phyloP scores from a whole-genome alignment of 2,888 invertebrate genomes.

The Nymphalis polychloros region DNA sequence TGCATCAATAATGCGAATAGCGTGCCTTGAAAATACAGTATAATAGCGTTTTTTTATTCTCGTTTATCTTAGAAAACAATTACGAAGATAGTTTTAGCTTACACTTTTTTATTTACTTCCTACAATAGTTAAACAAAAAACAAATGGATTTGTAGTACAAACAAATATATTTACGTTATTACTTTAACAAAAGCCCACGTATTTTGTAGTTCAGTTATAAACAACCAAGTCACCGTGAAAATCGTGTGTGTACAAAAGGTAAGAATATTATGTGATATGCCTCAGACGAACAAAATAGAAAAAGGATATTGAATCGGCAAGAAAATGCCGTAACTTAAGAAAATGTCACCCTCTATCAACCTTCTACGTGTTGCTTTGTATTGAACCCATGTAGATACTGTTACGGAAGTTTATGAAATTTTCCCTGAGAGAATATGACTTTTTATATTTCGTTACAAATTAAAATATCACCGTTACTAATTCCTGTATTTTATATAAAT shows the following conservation, averaged over 20 bases:
- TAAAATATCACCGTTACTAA: constrained; percentile 25
- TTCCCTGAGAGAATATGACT: constrained; percentile 25
- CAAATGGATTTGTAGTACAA: background rate
- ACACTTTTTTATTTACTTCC: background rate
- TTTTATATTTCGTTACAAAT: constrained; percentile 20
- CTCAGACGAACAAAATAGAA: constrained; percentile 64
- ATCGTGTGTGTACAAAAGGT: constrained; percentile 37
- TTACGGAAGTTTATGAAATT: constrained; percentile 37
- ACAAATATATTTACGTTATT: background rate
- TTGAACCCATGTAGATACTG: constrained; percentile 47
- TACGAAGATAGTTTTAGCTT: background rate
- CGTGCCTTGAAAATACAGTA: background rate
- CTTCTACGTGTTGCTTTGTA: constrained; percentile 55
- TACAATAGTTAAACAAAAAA: background rate
- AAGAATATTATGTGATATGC: constrained; percentile 45
- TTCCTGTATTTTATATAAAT: constrained; percentile 40
- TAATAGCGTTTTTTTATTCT: background rate
- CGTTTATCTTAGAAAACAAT: background rate
- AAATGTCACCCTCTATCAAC: constrained; percentile 64
- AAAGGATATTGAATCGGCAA: constrained; percentile 72
- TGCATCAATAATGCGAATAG: background rate
- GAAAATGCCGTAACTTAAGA: constrained; percentile 61
- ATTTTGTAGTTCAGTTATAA: constrained; percentile 21
- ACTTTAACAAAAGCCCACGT: constrained; percentile 10
- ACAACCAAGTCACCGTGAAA: constrained; percentile 30